These are phyloP conservation scores for Chascanopsetta lugubris DNA, from an alignment of 2,113 vertebrate species.

Conservation along the genomic window DNA sequence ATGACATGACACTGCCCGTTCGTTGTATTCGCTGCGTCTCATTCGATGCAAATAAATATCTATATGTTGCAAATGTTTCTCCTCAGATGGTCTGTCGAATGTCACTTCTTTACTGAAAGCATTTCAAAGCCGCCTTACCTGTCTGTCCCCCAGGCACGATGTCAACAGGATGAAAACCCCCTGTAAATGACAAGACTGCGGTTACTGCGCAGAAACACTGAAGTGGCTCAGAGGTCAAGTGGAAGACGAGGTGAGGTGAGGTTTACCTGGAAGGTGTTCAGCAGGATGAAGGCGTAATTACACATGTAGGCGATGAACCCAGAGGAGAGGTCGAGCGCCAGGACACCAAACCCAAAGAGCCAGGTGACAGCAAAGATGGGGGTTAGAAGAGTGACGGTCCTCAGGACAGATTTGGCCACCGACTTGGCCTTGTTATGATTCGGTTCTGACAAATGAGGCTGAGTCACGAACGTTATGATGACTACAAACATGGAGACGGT, in stretches of 20 bases:
- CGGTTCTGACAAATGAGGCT: conserved; percentile 22
- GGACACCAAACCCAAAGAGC: conserved; percentile 74
- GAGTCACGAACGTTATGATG: conserved; percentile 87
- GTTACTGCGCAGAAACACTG: conserved; percentile 3
- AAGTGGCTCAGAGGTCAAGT: neutral
- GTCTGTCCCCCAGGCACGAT: conserved; percentile 74
- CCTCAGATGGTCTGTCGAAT: too few relatives aligned
- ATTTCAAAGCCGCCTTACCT: conserved; percentile 59
- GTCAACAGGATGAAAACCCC: conserved; percentile 82
- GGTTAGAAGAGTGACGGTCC: conserved; percentile 77
- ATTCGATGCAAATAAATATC: too few relatives aligned
- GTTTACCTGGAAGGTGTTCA: conserved; percentile 82
- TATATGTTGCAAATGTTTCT: too few relatives aligned
- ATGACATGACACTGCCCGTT: neutral
- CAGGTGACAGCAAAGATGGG: conserved; percentile 82
- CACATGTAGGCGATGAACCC: fast-evolving
- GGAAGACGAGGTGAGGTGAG: neutral
- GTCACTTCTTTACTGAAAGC: too few relatives aligned
- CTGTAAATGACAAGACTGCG: conserved; percentile 53
- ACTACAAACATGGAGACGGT: conserved; percentile 85
- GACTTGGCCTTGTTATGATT: conserved; percentile 54
- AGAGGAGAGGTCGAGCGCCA: conserved; percentile 47
- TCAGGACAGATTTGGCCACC: conserved; percentile 68
- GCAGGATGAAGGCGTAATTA: conserved; percentile 73
- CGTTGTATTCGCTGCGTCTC: too few relatives aligned